Percentiles rank a stretch among this genome's conserved stretches.
phyloP scores from a whole-genome alignment of 2,113 vertebrate genomes.

The Rattus norvegicus region GRCr8 NC_086029.1:70767501-70768000 shows the following conservation, averaged over 20 bases:
- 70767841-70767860: constrained; percentile 6
- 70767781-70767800: not conserved
- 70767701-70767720: not conserved
- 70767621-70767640: not conserved
- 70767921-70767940: not conserved
- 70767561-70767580: not conserved
- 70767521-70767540: not conserved
- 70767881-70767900: not conserved
- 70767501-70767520: not conserved
- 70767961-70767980: not conserved
- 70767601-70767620: not conserved
- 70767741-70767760: not conserved
- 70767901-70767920: constrained; percentile 50
- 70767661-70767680: not conserved
- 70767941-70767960: not conserved
- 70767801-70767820: constrained; percentile 13
- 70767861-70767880: not conserved
- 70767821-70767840: not conserved
- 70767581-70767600: not conserved
- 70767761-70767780: not conserved
- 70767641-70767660: not conserved
- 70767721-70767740: not conserved
- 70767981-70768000: not conserved
- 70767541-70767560: not conserved
- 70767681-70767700: not conserved